Conservation (phyloP, 2,797 vertebrate species). For the Craterocephalus amniculus region DNA sequence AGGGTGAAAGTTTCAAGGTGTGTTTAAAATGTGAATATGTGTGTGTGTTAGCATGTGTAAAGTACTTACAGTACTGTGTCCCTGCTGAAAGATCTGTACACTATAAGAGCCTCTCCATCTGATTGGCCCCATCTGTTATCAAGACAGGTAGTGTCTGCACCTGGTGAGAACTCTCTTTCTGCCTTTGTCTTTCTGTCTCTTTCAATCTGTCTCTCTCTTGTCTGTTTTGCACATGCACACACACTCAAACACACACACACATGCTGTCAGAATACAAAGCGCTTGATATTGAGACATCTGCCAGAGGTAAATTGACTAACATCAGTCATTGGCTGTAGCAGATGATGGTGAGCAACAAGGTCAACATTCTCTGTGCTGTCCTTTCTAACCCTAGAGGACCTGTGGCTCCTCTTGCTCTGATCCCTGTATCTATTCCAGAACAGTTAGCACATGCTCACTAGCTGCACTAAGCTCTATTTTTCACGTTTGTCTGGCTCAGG, state of each 20-base stretch:
- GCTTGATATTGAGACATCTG: constrained; percentile 67
- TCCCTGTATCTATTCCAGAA: constrained; percentile 29
- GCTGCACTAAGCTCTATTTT: constrained; percentile 9
- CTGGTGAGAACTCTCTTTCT: constrained; percentile 56
- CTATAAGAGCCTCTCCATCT: constrained; percentile 60
- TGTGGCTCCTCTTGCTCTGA: constrained; percentile 26
- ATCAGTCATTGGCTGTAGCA: constrained; percentile 60
- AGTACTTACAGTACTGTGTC: constrained; percentile 52
- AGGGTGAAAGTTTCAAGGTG: constrained; percentile 34
- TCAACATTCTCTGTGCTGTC: constrained; percentile 39
- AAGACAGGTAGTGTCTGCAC: constrained; percentile 71
- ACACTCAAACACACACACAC: constrained; percentile 20
- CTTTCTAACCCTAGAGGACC: constrained; percentile 31
- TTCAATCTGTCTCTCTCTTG: constrained; percentile 44
- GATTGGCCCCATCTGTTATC: constrained; percentile 74
- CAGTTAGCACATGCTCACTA: constrained; percentile 18
- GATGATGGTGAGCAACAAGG: constrained; percentile 61
- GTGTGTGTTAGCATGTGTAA: constrained; percentile 27
- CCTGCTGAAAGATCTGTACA: constrained; percentile 46
- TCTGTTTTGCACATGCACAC: constrained; percentile 30
- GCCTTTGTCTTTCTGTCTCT: constrained; percentile 58
- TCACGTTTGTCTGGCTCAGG: constrained; percentile 6
- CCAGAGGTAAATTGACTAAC: constrained; percentile 53
- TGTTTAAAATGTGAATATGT: constrained; percentile 27
- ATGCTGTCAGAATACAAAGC: constrained; percentile 27